A percentile compares a stretch with the other conserved stretches of the same genome.
Evolutionary conservation across 92 coral and sea anemone genomes (phyloP).

Genomic region (Virgularia gustaviana): DNA sequence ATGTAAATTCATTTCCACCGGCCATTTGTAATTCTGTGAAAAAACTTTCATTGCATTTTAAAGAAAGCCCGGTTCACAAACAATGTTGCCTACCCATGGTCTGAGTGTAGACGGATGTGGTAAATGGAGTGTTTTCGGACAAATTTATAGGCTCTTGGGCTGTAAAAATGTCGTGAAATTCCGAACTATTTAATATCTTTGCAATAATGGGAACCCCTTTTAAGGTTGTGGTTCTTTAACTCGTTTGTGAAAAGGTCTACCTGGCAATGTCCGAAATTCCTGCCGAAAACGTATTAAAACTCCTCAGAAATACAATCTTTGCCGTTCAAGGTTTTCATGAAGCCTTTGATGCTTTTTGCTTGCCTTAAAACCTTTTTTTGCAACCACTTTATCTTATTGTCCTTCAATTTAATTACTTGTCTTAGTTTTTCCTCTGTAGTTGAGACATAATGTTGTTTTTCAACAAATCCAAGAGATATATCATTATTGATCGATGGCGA

Average conservation of each 20-base stretch:
- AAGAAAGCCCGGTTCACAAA: slow-evolving; percentile 1
- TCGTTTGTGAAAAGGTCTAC: not conserved
- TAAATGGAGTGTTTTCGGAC: not conserved
- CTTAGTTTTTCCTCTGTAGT: not conserved
- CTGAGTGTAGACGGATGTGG: not conserved
- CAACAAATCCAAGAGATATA: too few relatives aligned
- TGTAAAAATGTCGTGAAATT: not conserved
- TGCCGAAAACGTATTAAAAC: too few relatives aligned
- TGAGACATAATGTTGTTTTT: not conserved
- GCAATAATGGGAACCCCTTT: not conserved
- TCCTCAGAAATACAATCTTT: too few relatives aligned
- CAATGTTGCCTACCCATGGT: not conserved
- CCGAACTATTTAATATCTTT: not conserved
- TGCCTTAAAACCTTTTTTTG: too few relatives aligned
- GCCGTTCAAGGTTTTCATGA: not conserved
- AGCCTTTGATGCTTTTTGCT: too few relatives aligned
- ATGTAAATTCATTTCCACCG: too few relatives aligned
- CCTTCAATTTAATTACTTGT: not conserved
- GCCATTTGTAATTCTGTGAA: too few relatives aligned
- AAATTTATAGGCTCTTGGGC: not conserved
- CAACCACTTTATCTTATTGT: not conserved
- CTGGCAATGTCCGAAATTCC: not conserved
- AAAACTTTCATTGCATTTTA: not conserved
- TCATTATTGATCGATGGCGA: too few relatives aligned
- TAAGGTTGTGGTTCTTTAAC: not conserved